Evolutionary conservation across 2,888 invertebrate genomes (phyloP).

Genomic region (Flabesymbios commensalis): DNA sequence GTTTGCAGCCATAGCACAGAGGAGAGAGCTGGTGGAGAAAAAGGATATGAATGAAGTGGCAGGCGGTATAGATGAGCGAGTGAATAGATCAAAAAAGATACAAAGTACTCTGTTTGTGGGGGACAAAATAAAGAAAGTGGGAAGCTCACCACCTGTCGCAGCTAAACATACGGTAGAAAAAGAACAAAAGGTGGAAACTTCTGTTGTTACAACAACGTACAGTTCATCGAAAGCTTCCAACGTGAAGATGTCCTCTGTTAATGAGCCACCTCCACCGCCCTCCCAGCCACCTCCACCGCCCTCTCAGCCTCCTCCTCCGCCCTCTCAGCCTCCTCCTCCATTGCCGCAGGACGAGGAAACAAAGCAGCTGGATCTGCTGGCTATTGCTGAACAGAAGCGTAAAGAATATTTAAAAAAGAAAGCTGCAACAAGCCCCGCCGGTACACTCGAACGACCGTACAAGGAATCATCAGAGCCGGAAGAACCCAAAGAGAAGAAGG

Average conservation of each 20-base stretch:
- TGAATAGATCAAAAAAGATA: slow-evolving; percentile 52
- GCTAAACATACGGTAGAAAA: neutral
- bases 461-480: neutral
- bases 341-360: neutral
- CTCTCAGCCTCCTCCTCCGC: slow-evolving; percentile 11
- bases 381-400: slow-evolving; percentile 51
- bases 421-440: neutral
- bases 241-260: too few species aligned
- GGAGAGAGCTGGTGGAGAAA: slow-evolving; percentile 46
- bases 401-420: slow-evolving; percentile 48
- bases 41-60: slow-evolving; percentile 42
- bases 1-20: slow-evolving; percentile 52
- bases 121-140: slow-evolving; percentile 15
- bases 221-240: too few species aligned
- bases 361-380: slow-evolving; percentile 40
- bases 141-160: slow-evolving; percentile 3
- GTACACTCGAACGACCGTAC: neutral
- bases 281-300: neutral
- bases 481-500: neutral
- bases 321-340: slow-evolving; percentile 14
- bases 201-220: too few species aligned
- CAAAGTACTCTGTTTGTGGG: slow-evolving; percentile 41
- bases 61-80: slow-evolving; percentile 47
- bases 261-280: too few species aligned
- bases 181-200: too few species aligned